These are phyloP conservation scores for Sesamia inferens DNA, from an alignment of 2,888 invertebrate species.

Conservation along the genomic window DNA sequence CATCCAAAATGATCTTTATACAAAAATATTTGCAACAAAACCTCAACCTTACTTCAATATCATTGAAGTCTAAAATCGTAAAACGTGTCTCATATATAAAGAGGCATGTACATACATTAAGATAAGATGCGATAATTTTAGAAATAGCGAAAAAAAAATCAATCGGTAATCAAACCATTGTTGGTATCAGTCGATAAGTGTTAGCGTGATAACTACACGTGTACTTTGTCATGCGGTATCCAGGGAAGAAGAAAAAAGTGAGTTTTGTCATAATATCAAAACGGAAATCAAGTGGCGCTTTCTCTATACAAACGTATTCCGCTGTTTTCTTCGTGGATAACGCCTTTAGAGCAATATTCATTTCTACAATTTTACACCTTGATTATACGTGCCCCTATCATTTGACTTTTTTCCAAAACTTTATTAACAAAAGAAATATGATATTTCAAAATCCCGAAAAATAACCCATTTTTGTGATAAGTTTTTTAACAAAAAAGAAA, in stretches of 20 bases:
- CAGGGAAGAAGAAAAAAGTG: conserved; percentile 63
- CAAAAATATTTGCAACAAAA: background rate
- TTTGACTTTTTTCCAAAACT: too few relatives aligned
- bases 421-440: too few relatives aligned
- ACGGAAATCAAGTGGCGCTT: too few relatives aligned
- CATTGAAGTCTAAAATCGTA: background rate
- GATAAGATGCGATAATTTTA: conserved; percentile 50
- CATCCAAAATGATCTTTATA: background rate
- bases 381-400: too few relatives aligned
- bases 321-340: too few relatives aligned
- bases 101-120: conserved; percentile 4
- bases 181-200: conserved; percentile 54
- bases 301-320: too few relatives aligned
- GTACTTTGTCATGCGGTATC: conserved; percentile 43
- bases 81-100: background rate
- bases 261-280: conserved; percentile 41
- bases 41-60: fast-evolving
- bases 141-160: conserved; percentile 52
- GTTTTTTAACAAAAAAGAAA: too few relatives aligned
- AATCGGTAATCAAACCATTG: conserved; percentile 56
- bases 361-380: too few relatives aligned
- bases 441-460: too few relatives aligned
- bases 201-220: conserved; percentile 48
- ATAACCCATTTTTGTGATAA: too few relatives aligned
- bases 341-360: too few relatives aligned